Evolutionary conservation across 2,888 invertebrate genomes (phyloP), one percentile per base, ranked within the genome.

Genomic region (Hypselothyrea guttata): DNA sequence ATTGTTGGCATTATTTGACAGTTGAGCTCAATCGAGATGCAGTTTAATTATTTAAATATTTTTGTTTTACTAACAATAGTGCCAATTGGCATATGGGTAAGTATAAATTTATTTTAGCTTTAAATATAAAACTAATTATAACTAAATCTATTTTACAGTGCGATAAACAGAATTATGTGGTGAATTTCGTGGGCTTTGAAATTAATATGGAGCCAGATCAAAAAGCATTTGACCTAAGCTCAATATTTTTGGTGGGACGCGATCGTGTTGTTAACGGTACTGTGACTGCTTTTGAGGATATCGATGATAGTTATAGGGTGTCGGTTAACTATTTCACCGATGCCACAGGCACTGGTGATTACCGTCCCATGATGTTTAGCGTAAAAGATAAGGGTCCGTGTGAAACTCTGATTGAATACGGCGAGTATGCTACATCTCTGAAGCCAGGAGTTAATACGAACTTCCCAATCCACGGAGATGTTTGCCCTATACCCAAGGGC

Each of bases 201-300:
- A 30, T 53, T 9, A 2, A n/a, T 9, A 8, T 7, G 11, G 15
- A 4, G 1, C 11, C 11, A 8, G 28, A 28, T 8, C 12, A 33
- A 3, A 31, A 4, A 0, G 4, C 7, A n/a, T 1, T 46, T 0
- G 38, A 47, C 11, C 7, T 4, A 0, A 40, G 38, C 9, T 30
- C 38, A 9, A 1, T 54, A 4, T n/a, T 18, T 40, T 5, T 54
- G 0, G 38, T 54, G 38, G 53, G 53, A 8, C 30, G 38, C 9
- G 7, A 54, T 27, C 53, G 53, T 9, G 22, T 54, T 1, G 2
- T 54, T 30, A 54, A 54, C 46, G 53, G 53, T 16, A 33, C 46
- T 15, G 15, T 46, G 0, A 8, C 4, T 1, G 0, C 46, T 4
- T 33, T 15, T 0, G 46, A 46, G 22, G 47, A 40, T 11, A 0